Evolutionary conservation across 2,797 vertebrate species (phyloP), one percentile per base, ranked within the genome.

Genomic region (Schizothorax lantsangensis): DNA sequence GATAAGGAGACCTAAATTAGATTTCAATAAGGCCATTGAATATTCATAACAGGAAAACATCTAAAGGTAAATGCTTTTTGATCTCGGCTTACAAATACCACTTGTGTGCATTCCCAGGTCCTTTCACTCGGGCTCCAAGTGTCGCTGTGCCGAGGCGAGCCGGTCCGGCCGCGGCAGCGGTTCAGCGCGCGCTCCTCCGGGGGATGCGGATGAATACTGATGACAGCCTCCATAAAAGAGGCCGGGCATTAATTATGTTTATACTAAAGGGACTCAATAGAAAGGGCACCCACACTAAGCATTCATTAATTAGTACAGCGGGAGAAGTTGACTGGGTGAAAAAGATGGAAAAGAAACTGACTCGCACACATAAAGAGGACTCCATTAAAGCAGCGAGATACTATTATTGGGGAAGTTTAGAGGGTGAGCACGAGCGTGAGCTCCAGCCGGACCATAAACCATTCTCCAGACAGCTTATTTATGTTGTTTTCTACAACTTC

Each of bases 1-100:
- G 97, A 98, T 96, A 5, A 94, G 96, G 95, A 96, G 96, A 97
- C 97, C 97, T 96, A 98, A 97, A 98, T 98, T 97, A 98, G 97
- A 96, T 97, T 97, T 98, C 97, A 99, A 98, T 97, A 98, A 98
- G 97, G 97, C 97, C 96, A 95, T 94, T 96, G 95, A 98, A 98
- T 97, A 98, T 98, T 98, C 97, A 98, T 98, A 97, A 96, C 95
- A 94, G 95, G 94, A 95, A 97, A 97, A 97, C 97, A 98, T 98
- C 97, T 98, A 96, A 98, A 97, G 97, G 96, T 96, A 96, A 95
- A 95, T 80, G 95, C 94, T 95, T 96, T 96, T 96, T 95, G 93
- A 96, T 97, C 95, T 95, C 93, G 83, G 93, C 92, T 91, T 93
- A 94, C 96, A 98, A 96, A 96, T 93, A 96, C 95, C 93, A 96